Percentiles rank a stretch among this genome's conserved stretches.
phyloP scores from a whole-genome alignment of 2,797 vertebrate species.

The Oceanodroma leucorhoa region DNA sequence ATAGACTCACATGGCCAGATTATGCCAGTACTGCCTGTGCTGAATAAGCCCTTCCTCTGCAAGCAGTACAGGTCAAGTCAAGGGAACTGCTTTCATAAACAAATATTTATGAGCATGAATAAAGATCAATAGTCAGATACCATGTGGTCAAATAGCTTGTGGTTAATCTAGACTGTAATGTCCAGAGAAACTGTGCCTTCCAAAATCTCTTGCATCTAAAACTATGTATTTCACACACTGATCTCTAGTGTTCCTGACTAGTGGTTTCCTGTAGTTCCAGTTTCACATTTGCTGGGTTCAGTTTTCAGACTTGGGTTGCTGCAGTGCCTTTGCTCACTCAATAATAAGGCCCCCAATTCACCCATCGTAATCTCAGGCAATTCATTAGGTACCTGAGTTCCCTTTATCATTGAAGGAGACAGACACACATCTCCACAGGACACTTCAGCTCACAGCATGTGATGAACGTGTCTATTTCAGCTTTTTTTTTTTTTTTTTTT shows the following conservation, averaged over 20 bases:
- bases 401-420: background rate
- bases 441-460: background rate
- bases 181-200: background rate
- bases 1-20: background rate
- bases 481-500: background rate
- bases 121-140: background rate
- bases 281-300: background rate
- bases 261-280: background rate
- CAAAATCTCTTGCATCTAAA: background rate
- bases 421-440: background rate
- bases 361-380: background rate
- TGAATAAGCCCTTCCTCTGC: background rate
- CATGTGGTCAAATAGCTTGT: background rate
- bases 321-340: background rate
- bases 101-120: background rate
- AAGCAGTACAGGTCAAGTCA: background rate
- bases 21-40: background rate
- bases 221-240: accelerated
- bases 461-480: background rate
- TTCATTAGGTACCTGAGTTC: background rate
- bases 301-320: background rate
- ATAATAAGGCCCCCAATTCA: background rate
- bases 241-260: background rate
- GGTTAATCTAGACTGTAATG: background rate
- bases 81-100: background rate